These are phyloP conservation scores for Mamestra configurata DNA, from an alignment of 1,140 invertebrate genomes.

Conservation along the genomic window DNA sequence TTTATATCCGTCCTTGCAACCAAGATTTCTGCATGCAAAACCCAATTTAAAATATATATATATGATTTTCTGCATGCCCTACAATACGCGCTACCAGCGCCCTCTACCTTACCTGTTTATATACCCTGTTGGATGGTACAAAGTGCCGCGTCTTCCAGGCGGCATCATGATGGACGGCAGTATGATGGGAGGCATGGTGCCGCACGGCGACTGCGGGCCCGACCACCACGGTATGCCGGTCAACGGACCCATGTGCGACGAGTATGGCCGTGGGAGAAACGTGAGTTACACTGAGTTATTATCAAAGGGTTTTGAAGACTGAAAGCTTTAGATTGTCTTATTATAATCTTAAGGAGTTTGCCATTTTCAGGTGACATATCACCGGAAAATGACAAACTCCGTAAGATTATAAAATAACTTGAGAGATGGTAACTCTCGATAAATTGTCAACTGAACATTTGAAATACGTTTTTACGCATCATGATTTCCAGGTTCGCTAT, in stretches of 20 bases:
- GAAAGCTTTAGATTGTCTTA: too few species aligned
- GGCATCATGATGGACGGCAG: slow-evolving; percentile 87
- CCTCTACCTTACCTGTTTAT: slow-evolving; percentile 25
- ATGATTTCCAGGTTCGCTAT: too few species aligned
- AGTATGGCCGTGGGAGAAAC: slow-evolving; percentile 80
- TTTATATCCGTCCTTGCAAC: too few species aligned
- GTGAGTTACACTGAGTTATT: slow-evolving; percentile 65
- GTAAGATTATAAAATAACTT: too few species aligned
- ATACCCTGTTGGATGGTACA: slow-evolving; percentile 44
- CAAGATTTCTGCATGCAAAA: not conserved
- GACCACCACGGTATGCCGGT: slow-evolving; percentile 81
- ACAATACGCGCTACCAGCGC: not conserved
- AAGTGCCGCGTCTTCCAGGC: slow-evolving; percentile 66
- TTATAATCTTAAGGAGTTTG: too few species aligned
- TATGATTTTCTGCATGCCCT: not conserved
- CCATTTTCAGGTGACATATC: too few species aligned
- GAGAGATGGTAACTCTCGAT: too few species aligned
- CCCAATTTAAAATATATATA: too few species aligned
- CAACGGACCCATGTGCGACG: slow-evolving; percentile 84
- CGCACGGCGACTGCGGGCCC: slow-evolving; percentile 78
- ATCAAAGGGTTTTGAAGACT: not conserved
- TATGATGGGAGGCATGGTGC: slow-evolving; percentile 81
- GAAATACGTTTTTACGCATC: too few species aligned
- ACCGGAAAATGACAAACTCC: too few species aligned
- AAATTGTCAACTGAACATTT: too few species aligned